Evolutionary conservation across 92 coral and sea anemone genomes (phyloP).

Genomic region (Pocillopora grandis): DNA sequence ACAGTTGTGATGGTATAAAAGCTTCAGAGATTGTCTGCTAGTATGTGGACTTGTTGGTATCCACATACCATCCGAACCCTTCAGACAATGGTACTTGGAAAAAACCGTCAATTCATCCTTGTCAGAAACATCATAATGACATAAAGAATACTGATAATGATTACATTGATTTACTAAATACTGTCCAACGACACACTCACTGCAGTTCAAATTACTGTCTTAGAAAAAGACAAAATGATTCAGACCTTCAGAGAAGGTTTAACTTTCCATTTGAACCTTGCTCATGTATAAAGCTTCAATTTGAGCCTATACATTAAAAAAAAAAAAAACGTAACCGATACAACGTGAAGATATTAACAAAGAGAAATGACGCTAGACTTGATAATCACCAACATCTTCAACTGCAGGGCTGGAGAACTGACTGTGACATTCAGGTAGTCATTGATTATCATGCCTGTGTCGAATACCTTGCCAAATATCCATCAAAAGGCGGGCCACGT

Average conservation of each 20-base stretch:
- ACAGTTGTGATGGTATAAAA: not conserved
- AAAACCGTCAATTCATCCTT: constrained; percentile 33
- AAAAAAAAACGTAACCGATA: constrained; percentile 29
- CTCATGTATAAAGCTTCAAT: not conserved
- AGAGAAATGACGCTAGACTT: constrained; percentile 48
- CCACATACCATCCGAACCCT: not conserved
- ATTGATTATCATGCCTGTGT: too few relatives aligned
- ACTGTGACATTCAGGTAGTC: too few relatives aligned
- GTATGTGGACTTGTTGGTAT: not conserved
- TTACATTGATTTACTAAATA: constrained; percentile 24
- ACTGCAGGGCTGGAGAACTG: too few relatives aligned
- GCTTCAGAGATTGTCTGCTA: not conserved
- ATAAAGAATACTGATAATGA: constrained; percentile 26
- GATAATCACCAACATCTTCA: constrained; percentile 37
- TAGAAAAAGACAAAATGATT: constrained; percentile 48
- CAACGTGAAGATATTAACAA: constrained; percentile 58
- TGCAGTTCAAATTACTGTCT: constrained; percentile 73
- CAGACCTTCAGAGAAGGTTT: constrained; percentile 64
- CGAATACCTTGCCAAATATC: too few relatives aligned
- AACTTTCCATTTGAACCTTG: constrained; percentile 57
- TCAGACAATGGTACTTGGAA: constrained; percentile 29
- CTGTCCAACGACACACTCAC: constrained; percentile 53
- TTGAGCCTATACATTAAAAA: constrained; percentile 57
- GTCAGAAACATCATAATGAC: constrained; percentile 30
- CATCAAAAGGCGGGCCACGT: constrained; percentile 41